A percentile compares a stretch with the other conserved stretches of the same genome.
Evolutionary conservation across 2,797 vertebrate genomes (phyloP).

Genomic region (Chelidonichthys spinosus): DNA sequence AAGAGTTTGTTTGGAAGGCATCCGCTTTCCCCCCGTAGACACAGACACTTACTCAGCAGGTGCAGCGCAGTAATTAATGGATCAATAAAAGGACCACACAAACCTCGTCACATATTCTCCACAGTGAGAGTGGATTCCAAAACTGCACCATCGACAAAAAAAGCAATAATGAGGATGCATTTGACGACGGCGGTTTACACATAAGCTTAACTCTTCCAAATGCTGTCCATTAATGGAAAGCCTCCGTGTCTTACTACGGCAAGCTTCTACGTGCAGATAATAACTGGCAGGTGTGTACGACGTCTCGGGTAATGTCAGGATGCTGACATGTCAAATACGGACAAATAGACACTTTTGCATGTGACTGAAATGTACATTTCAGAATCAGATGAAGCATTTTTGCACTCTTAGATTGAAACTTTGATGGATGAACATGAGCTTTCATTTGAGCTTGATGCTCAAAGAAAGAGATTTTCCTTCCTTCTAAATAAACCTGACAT

Average conservation of each 20-base stretch:
- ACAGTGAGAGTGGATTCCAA: slow-evolving; percentile 63
- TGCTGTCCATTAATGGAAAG: slow-evolving; percentile 47
- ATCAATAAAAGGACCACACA: slow-evolving; percentile 76
- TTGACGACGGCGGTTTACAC: slow-evolving; percentile 56
- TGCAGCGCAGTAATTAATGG: slow-evolving; percentile 76
- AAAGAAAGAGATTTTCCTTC: neutral
- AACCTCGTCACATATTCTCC: slow-evolving; percentile 75
- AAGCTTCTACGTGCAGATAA: neutral
- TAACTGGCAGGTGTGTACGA: slow-evolving; percentile 3
- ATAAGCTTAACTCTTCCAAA: slow-evolving; percentile 60
- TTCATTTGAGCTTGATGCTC: slow-evolving; percentile 1
- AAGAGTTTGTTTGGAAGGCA: slow-evolving; percentile 23
- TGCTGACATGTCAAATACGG: neutral
- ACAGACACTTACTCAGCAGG: slow-evolving; percentile 77
- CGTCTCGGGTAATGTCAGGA: slow-evolving; percentile 2
- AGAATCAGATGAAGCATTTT: neutral
- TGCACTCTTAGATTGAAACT: neutral
- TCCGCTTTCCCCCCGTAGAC: slow-evolving; percentile 55
- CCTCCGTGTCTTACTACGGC: slow-evolving; percentile 10
- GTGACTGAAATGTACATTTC: neutral
- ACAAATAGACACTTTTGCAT: neutral
- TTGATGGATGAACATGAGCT: neutral
- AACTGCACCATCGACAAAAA: slow-evolving; percentile 77
- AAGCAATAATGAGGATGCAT: slow-evolving; percentile 67
- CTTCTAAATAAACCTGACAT: neutral